Evolutionary conservation across 2,888 invertebrate species (phyloP), one percentile per base, ranked within the genome.

Genomic region (Balanococcus diminutus): DNA sequence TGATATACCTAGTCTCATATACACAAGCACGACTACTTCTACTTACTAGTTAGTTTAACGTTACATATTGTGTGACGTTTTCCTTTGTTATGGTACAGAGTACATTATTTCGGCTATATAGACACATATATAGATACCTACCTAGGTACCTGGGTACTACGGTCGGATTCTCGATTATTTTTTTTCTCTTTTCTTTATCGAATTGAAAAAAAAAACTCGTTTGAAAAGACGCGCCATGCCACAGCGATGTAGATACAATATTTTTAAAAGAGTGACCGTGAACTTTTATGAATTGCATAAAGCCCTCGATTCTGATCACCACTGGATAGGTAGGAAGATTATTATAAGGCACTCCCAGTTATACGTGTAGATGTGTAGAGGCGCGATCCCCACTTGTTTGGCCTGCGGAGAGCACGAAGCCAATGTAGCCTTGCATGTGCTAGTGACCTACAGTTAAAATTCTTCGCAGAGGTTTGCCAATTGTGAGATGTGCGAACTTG

Each of bases 391-490:
- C 51, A 19, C 51, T 19, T 9, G 11, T 9, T 25, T 67, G 61
- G 28, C 61, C 61, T 67, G 14, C 61, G 61, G 61, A 28, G 61
- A 28, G 11, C 61, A 67, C 61, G 28, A 67, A 67, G 61, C n/a
- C 28, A 11, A 0, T 67, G 28, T 67, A 67, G 28, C 75, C 75
- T 75, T 75, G 75, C 75, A 75, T 75, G 75, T 75, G 75, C 75
- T 75, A 75, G 75, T 75, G 75, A 75, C 75, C 75, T 75, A 75
- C 32, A 75, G 75, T 75, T n/a, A 75, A 75, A 75, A 75, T 75
- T 75, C 75, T 75, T 32, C n/a, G 11, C 75, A 6, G 22, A 67
- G 61, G 61, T 67, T 67, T 14, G 61, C 61, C 61, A 67, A 67
- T 67, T 11, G 42, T 3, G 56, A 56, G 61, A 14, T 67, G 28